Evolutionary conservation across 2,113 vertebrate species (phyloP), one percentile per base, ranked within the genome.

Genomic region (Ia io): DNA sequence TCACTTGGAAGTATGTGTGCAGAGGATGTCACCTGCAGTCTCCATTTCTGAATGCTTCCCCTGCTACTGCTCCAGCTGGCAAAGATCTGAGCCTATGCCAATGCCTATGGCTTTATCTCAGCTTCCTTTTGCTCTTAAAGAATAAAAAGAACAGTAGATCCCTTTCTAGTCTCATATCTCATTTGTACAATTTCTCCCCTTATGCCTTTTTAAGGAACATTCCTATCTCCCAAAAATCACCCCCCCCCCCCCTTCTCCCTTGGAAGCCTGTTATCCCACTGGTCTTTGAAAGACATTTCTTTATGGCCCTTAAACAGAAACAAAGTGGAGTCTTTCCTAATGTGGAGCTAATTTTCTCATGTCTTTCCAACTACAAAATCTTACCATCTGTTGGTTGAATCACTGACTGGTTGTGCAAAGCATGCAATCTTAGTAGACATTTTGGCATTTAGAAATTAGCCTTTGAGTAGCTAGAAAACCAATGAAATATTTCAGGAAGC

Each of bases 371-470:
- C 25, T 67, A 51, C 16, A 74, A 84, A 65, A 83, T 20, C 2
- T 44, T 73, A 23, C 30, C 35, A 65, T 65, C 42, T 51, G 22
- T 42, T 82, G 9, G 2, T 37, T 49, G n/a, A 82, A 25, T 94
- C 35, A 78, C 6, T 12, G 13, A 73, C 12, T 82, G 23, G 2
- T 42, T 69, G 6, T 59, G 10, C 51, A 63, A 71, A 35, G 10
- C 6, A 77, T 40, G 12, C 4, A 37, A 44, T 51, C 94, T 92
- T 37, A 71, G 2, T 56, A 25, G 28, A 85, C 56, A 14, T 44
- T 79, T 12, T 44, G 11, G 35, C 87, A 78, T 83, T 51, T 88
- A 70, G 18, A 87, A 90, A 84, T 70, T 56, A 37, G 3, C 25
- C 42, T 22, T 84, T 18, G 18, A 49, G 51, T 83, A 51, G 8